Evolutionary conservation across 37 sponge, comb jelly and placozoan species (phyloP), one percentile per base, ranked within the genome.

Genomic region (Ephydatia muelleri): DNA sequence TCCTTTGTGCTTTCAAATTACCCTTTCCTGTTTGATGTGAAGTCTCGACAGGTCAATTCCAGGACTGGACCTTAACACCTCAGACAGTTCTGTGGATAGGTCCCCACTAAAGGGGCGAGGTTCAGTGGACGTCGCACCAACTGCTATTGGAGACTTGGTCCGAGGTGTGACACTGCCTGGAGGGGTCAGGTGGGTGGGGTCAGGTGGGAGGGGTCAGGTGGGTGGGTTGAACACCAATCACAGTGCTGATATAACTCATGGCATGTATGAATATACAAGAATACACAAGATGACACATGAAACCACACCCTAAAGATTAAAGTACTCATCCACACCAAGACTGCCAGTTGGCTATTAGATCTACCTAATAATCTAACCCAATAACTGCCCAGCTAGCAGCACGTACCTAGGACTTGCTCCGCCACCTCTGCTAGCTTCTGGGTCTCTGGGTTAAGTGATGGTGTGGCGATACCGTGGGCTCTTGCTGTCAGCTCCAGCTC

Each of bases 401-500:
- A 3, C 80, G 48, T 14, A 84, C 93, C 93, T 27, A 89, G 31
- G 22, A 82, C 82, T 33, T 83, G 77, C n/a, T 93, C 93, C 3
- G 93, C 95, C 16, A 88, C 86, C 43, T 88, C 92, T 5, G 95
- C 95, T 27, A 94, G 72, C 38, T 88, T 57, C 26, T 90, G 87
- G 8, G 95, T 95, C 70, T 91, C 95, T 0, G 93, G 88, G 37
- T 35, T 95, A 31, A 92, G 82, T 25, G 95, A 86, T n/a, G 90
- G 92, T 22, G 95, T 95, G 40, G 93, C 80, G 27, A 92, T 86
- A 31, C 90, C 90, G 38, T 95, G 95, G 22, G 92, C 93, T 35
- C 93, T 77, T 0, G 95, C 95, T 21, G 88, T 90, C 73, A 95
- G 67, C 72, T 95, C 95, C 30, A 95, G 67, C 49, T 95, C 95